These are phyloP conservation scores for Ennomos quercinarius DNA, from an alignment of 2,888 invertebrate genomes.

Conservation along the genomic window DNA sequence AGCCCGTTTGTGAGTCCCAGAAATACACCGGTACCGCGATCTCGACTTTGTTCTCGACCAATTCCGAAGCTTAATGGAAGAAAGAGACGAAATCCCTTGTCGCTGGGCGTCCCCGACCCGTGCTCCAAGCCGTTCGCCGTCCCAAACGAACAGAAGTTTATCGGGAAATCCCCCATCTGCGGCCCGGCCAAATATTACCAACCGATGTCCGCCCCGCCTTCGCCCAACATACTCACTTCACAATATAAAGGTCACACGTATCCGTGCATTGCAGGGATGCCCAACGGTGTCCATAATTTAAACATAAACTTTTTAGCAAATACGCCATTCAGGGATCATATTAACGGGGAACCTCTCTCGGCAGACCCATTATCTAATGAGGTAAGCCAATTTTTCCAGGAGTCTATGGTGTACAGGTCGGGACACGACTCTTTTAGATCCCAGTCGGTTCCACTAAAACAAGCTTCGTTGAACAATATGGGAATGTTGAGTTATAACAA, in stretches of 20 bases:
- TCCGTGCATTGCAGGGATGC: slow-evolving; percentile 66
- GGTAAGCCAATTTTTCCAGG: slow-evolving; percentile 87
- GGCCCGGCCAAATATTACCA: slow-evolving; percentile 73
- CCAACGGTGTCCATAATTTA: slow-evolving; percentile 76
- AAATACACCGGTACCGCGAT: slow-evolving; percentile 90
- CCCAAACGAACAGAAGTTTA: slow-evolving; percentile 77
- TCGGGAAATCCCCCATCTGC: slow-evolving; percentile 61
- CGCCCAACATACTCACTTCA: slow-evolving; percentile 83
- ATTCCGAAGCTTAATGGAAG: slow-evolving; percentile 75
- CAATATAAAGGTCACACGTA: slow-evolving; percentile 82
- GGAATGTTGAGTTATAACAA: slow-evolving; percentile 74
- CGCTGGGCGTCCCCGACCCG: slow-evolving; percentile 64
- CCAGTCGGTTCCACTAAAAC: slow-evolving; percentile 92
- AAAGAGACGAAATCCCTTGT: slow-evolving; percentile 67
- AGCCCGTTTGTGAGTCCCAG: slow-evolving; percentile 94
- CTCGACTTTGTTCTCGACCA: slow-evolving; percentile 85
- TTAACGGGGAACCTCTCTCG: slow-evolving; percentile 75
- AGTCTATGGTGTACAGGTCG: slow-evolving; percentile 72
- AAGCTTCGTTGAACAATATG: slow-evolving; percentile 79
- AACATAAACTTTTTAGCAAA: slow-evolving; percentile 76
- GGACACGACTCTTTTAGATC: slow-evolving; percentile 86
- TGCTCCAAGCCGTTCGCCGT: slow-evolving; percentile 74
- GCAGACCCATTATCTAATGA: slow-evolving; percentile 85
- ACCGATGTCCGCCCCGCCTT: slow-evolving; percentile 89
- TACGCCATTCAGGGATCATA: slow-evolving; percentile 72